Evolutionary conservation across 2,888 invertebrate genomes (phyloP).

Genomic region (Noctua comes): DNA sequence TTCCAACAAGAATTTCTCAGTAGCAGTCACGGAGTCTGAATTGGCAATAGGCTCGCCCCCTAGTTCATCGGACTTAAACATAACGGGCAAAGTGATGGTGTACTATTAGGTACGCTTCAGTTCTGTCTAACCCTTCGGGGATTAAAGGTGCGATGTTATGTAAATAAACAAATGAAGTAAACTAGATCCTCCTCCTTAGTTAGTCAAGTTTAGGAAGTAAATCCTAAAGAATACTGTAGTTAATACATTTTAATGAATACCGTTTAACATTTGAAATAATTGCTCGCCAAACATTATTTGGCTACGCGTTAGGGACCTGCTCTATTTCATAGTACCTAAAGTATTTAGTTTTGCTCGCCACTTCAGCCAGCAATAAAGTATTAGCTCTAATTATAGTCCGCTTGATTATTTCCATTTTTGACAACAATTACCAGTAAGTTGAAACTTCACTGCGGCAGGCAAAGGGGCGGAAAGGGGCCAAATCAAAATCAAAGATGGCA

Average conservation of each 20-base stretch:
- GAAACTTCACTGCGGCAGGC: neutral
- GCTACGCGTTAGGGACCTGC: neutral
- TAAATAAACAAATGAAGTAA: neutral
- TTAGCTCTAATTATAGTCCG: too few species aligned
- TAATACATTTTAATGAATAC: constrained; percentile 22
- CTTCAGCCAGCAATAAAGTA: neutral
- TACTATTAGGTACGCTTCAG: too few species aligned
- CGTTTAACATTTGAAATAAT: constrained; percentile 26
- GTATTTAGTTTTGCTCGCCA: neutral
- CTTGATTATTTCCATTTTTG: too few species aligned
- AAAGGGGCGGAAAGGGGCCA: neutral
- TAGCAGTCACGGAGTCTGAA: too few species aligned
- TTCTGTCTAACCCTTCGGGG: too few species aligned
- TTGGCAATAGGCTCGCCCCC: too few species aligned
- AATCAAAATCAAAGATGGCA: neutral
- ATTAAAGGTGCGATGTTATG: neutral
- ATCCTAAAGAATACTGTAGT: constrained; percentile 8
- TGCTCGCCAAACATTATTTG: constrained; percentile 22
- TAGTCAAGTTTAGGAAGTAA: constrained; percentile 2
- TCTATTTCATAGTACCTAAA: neutral
- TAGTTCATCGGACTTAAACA: too few species aligned
- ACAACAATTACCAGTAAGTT: too few species aligned
- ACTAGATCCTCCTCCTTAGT: too few species aligned
- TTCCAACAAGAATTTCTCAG: too few species aligned
- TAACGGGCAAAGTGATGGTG: too few species aligned